These are phyloP conservation scores for Drosophila rubida DNA, from an alignment of 2,888 invertebrate genomes.

Conservation along the genomic window DNA sequence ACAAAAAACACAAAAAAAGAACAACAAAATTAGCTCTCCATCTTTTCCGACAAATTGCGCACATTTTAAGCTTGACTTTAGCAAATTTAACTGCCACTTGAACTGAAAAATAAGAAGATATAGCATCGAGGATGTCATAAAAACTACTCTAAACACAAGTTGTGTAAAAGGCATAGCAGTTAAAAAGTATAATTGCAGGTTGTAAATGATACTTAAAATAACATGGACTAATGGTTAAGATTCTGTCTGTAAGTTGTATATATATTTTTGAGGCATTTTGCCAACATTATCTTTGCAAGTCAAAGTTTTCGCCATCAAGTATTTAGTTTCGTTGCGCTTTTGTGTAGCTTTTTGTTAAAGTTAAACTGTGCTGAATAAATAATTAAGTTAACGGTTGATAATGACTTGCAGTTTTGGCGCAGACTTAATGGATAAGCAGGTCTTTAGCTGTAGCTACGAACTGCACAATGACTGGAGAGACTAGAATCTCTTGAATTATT, in stretches of 20 bases:
- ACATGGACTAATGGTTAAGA: background rate
- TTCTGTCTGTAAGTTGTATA: too few relatives aligned
- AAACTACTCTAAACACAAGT: background rate
- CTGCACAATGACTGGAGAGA: background rate
- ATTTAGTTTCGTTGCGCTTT: slow-evolving; percentile 1
- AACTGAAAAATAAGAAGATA: background rate
- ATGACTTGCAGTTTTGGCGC: slow-evolving; percentile 3
- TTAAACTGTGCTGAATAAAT: slow-evolving; percentile 6
- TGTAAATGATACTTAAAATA: background rate
- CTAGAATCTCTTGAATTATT: slow-evolving; percentile 32
- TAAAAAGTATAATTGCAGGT: too few relatives aligned
- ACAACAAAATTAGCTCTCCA: slow-evolving; percentile 19
- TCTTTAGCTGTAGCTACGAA: slow-evolving; percentile 1
- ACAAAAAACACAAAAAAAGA: slow-evolving; percentile 8
- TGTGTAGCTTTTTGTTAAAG: background rate
- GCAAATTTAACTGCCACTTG: slow-evolving; percentile 9
- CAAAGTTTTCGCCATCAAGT: slow-evolving; percentile 1
- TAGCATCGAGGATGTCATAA: background rate
- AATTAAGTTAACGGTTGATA: slow-evolving; percentile 3
- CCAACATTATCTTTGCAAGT: too few relatives aligned
- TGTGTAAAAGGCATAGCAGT: background rate
- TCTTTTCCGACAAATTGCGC: slow-evolving; percentile 32
- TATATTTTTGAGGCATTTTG: background rate
- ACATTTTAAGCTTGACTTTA: slow-evolving; percentile 17
- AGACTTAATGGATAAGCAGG: slow-evolving; percentile 12